Conservation (phyloP, 2,113 vertebrate genomes). For the Oceanites oceanicus region DNA sequence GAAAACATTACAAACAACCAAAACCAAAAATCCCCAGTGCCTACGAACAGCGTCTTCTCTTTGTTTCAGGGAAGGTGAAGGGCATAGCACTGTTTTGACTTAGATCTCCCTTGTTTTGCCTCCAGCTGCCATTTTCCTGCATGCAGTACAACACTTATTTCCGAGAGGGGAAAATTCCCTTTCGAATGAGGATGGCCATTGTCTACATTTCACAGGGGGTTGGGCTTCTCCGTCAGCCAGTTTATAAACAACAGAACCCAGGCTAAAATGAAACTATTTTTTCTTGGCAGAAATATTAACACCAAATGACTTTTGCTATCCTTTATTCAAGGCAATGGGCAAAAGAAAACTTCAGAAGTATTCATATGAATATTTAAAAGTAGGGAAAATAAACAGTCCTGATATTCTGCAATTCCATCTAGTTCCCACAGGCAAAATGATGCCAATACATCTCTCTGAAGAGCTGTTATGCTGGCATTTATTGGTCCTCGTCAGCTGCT, state of each 20-base stretch:
- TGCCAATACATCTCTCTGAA: conserved; percentile 37
- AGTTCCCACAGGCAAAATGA: conserved; percentile 33
- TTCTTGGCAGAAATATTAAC: not conserved
- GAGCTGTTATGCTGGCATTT: conserved; percentile 36
- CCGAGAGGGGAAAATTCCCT: not conserved
- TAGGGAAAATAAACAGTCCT: conserved; percentile 36
- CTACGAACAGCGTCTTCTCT: not conserved
- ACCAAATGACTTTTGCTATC: not conserved
- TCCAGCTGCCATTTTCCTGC: not conserved
- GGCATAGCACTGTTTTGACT: not conserved
- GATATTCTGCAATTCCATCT: conserved; percentile 37
- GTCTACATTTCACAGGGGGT: not conserved
- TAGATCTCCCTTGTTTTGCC: not conserved
- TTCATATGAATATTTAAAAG: conserved; percentile 54
- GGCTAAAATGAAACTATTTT: not conserved
- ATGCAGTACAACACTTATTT: not conserved
- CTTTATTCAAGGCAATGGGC: not conserved
- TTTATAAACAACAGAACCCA: not conserved
- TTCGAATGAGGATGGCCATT: not conserved
- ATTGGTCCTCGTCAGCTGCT: not conserved
- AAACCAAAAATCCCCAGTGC: not conserved
- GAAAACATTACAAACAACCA: not conserved
- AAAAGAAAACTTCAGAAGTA: conserved; percentile 25
- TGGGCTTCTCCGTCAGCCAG: not conserved
- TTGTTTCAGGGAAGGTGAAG: not conserved